Conservation (phyloP, 2,113 vertebrate species). For the Oreochromis tanganicae region DNA sequence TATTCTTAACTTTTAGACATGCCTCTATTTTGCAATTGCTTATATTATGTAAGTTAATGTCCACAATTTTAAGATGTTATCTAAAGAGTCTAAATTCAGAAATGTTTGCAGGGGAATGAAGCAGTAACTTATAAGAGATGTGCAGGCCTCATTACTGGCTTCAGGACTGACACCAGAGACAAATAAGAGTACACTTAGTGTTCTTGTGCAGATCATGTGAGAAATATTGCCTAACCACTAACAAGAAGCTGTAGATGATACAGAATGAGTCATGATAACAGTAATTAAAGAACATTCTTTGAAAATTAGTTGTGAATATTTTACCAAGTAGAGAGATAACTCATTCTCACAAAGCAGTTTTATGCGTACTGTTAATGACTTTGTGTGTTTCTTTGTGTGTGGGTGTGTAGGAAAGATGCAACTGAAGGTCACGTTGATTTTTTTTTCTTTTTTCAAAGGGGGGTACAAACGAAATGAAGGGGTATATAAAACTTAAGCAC, state of each 20-base stretch:
- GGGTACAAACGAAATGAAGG: not conserved
- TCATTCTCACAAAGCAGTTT: not conserved
- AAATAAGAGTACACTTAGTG: not conserved
- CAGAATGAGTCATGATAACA: slow-evolving; percentile 18
- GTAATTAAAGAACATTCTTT: not conserved
- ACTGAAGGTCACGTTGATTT: not conserved
- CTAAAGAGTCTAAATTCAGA: not conserved
- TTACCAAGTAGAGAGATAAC: not conserved
- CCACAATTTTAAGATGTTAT: not conserved
- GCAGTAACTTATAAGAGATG: not conserved
- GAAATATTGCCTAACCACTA: not conserved
- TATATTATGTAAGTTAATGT: not conserved
- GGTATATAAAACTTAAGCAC: not conserved
- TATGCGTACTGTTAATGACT: not conserved
- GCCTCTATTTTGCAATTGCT: not conserved
- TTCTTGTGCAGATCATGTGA: not conserved
- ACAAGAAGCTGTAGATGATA: not conserved
- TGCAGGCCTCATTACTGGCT: not conserved
- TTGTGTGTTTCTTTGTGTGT: not conserved
- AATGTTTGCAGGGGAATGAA: not conserved
- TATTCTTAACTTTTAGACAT: not conserved
- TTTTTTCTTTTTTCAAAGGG: not conserved
- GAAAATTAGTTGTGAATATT: not conserved
- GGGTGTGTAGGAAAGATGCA: not conserved
- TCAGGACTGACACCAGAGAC: not conserved